Evolutionary conservation across 2,797 vertebrate species (phyloP).

Genomic region (Mormyrops attenuatus): DNA sequence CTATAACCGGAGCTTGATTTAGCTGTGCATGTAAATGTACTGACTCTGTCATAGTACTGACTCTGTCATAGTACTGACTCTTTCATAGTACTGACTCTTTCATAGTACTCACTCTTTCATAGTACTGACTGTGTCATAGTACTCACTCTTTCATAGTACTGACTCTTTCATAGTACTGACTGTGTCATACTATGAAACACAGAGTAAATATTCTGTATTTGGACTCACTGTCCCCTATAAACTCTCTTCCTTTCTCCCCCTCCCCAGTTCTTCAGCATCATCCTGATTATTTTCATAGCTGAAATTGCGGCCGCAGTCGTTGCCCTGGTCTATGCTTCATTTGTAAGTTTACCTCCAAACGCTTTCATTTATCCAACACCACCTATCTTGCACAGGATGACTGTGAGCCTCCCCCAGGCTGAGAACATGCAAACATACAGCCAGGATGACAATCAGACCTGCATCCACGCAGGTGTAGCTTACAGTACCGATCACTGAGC

Average conservation of each 20-base stretch:
- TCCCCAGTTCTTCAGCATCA: slow-evolving; percentile 79
- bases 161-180: background rate
- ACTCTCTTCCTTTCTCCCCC: background rate
- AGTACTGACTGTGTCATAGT: background rate
- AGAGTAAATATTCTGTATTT: background rate
- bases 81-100: background rate
- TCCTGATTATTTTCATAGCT: slow-evolving; percentile 81
- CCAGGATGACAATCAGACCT: background rate
- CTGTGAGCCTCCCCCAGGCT: background rate
- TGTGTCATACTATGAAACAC: background rate
- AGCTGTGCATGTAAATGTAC: background rate
- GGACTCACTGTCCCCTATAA: background rate
- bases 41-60: background rate
- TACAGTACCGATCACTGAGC: background rate
- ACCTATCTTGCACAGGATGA: background rate
- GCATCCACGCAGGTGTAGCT: background rate
- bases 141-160: background rate
- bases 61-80: too few species aligned
- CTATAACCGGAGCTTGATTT: background rate
- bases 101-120: too few species aligned
- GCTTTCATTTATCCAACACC: background rate
- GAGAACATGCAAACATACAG: background rate
- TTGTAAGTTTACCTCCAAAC: slow-evolving; percentile 64
- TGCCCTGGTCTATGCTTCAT: slow-evolving; percentile 69
- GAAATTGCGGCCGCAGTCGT: slow-evolving; percentile 75